Evolutionary conservation across 2,888 invertebrate genomes (phyloP), one percentile per base, ranked within the genome.

Genomic region (Aphidoletes aphidimyza): DNA sequence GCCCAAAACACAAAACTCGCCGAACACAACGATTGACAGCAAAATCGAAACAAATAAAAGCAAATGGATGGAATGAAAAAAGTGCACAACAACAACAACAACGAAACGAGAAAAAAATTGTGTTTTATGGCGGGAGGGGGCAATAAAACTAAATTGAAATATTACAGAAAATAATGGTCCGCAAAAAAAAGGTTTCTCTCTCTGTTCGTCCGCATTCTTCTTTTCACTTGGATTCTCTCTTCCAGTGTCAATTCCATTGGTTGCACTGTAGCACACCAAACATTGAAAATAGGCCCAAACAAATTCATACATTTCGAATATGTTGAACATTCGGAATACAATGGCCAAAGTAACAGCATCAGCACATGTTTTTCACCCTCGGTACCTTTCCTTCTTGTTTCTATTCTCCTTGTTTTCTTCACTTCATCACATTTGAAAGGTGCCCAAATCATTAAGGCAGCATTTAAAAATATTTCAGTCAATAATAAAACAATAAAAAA

Each of bases 101-200:
- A 37, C 34, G 22, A 37, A 81, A 6, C 36, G 6, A 81, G n/a
- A 81, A 36, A 78, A 36, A 78, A 3, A 36, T 54, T 17, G 5
- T 81, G n/a, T 36, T 81, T 81, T 81, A 81, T 81, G 69, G 69
- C 22, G 81, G 36, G 69, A 11, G 81, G 36, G 81, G 81, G 37
- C 26, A 81, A 81, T 81, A 81, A 81, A 81, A 81, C 37, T 81
- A 81, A 81, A 81, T 81, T 81, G 81, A 81, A 81, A 81, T 81
- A 81, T 81, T 37, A 81, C 37, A 37, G 81, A 81, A 81, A 81
- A 81, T 81, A 36, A 81, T 69, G 69, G 69, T 69, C 69, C 69
- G 69, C 69, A 69, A 69, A 69, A 69, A n/a, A 69, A 69, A 69
- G 69, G 69, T 69, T 69, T 69, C 69, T 69, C 69, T 69, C 69